Evolutionary conservation across 1,140 invertebrate species (phyloP), one percentile per base, ranked within the genome.

Genomic region (Drosophila sturtevanti): DNA sequence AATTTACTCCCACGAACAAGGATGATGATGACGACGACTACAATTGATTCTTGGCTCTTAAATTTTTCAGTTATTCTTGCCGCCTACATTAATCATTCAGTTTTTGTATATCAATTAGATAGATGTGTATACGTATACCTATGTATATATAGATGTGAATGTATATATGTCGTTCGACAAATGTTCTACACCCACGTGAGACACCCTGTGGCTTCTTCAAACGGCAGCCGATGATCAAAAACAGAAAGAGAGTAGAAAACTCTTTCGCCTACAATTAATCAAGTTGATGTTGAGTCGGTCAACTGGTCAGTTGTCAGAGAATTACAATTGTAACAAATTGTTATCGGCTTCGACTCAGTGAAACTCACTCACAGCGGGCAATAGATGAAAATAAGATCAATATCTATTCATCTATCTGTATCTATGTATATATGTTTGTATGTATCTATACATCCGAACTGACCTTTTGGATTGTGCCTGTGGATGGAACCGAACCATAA

Each of bases 181-280:
- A 63, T 11, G 38, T 31, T 11, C 37, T 54, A 58, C 68, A 34
- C 38, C 14, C 38, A 27, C 37, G 61, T 24, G 41, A 54, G 10
- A 16, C 67, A 31, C 71, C 31, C 68, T 63, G 79, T 34, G 67
- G 61, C 34, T 58, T 48, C 35, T 4, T 6, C 14, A 44, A 55
- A 24, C 41, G 63, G 59, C 41, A 68, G 60, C 59, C 63, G 48
- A 31, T 52, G 44, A 48, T 48, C 63, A 67, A 27, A 21, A 62
- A 34, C 35, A 58, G 9, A 48, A 48, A 16, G n/a, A 14, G n/a
- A 41, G 16, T 14, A 35, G 2, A 21, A 72, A 84, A 84, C 81
- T 85, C 77, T 79, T 85, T 85, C 63, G 55, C 18, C 41, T 21
- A 56, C 74, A 74, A 85, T 85, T 76, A 77, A 85, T 85, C 81